Percentiles rank a stretch among this genome's conserved stretches.
phyloP scores from a whole-genome alignment of 2,113 vertebrate genomes.

The Eretmochelys imbricata region DNA sequence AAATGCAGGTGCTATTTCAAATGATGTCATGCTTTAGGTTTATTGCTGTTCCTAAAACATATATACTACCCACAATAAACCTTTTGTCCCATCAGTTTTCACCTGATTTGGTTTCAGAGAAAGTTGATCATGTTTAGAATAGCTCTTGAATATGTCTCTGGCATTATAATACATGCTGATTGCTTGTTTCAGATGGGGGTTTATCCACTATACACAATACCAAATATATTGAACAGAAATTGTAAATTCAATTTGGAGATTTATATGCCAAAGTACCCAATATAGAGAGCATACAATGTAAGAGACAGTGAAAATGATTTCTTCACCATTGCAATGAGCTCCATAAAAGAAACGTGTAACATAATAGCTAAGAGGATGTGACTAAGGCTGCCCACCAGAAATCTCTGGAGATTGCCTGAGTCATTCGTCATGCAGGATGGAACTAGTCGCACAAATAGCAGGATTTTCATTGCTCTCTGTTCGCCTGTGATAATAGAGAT shows the following conservation, averaged over 20 bases:
- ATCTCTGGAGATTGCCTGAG: constrained; percentile 23
- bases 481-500: not conserved
- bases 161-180: not conserved
- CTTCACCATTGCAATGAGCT: not conserved
- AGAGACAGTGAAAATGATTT: constrained; percentile 31
- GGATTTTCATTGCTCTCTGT: constrained; percentile 30
- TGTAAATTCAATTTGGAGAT: constrained; percentile 22
- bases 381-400: constrained; percentile 28
- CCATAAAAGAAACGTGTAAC: constrained; percentile 48
- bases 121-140: constrained; percentile 19
- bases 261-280: not conserved
- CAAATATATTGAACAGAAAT: not conserved
- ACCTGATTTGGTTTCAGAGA: constrained; percentile 1
- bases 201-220: constrained; percentile 31
- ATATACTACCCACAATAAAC: not conserved
- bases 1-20: constrained; percentile 2
- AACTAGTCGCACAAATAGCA: constrained; percentile 28
- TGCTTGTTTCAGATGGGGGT: not conserved
- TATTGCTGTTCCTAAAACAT: not conserved
- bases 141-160: not conserved
- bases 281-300: constrained; percentile 7
- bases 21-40: not conserved
- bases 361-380: constrained; percentile 23
- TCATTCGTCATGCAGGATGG: constrained; percentile 51
- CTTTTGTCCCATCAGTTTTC: not conserved